Base-by-base conservation (phyloP, 1,140 invertebrate genomes). In the Apocrypta bakeri region DNA sequence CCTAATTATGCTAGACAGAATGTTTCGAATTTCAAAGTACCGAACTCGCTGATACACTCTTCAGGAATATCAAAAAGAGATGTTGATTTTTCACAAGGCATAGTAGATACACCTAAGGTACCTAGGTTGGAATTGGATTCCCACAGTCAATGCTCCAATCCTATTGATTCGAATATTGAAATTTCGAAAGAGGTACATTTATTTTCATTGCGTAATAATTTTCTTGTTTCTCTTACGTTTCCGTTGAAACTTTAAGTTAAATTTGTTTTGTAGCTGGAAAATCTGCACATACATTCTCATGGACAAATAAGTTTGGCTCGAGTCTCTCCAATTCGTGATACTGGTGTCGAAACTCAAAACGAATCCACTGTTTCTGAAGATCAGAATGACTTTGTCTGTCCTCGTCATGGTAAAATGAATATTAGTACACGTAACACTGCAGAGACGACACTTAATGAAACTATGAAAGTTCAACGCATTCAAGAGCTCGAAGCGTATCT, bases 401-500 rank as follows among this genome's bases (percentile, higher is more conserved):
- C 64, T 31, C 72, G 83, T 2, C 83, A 83, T 3, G 68, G 42
- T 27, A 82, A 78, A 42, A 8, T 48, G 0, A 61, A 37, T 63
- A 75, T 74, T 42, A 27, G 56, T 31, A 24, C 61, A 1, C 17
- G 21, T 6, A 80, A 63, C 31, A 48, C 9, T 12, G 69, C 29
- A 12, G 37, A 61, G 1, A 14, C 61, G 11, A 7, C 21, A n/a
- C 24, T 73, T 9, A 48, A 73, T 24, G 76, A 84, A 8, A 24
- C 77, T 31, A 29, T 56, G 33, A 64, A 81, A 2, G 2, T 64
- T 11, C 73, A 87, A 7, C 79, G 66, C 1, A 85, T 87, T 42
- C 82, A 85, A 69, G 92, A 94, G 12, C 85, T 95, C 9, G 94
- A 94, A 86, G 88, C 91, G 80, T 92, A 94, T 79, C 90, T 95